Evolutionary conservation across 2,888 invertebrate species (phyloP).

Genomic region (Drosophila limbata): DNA sequence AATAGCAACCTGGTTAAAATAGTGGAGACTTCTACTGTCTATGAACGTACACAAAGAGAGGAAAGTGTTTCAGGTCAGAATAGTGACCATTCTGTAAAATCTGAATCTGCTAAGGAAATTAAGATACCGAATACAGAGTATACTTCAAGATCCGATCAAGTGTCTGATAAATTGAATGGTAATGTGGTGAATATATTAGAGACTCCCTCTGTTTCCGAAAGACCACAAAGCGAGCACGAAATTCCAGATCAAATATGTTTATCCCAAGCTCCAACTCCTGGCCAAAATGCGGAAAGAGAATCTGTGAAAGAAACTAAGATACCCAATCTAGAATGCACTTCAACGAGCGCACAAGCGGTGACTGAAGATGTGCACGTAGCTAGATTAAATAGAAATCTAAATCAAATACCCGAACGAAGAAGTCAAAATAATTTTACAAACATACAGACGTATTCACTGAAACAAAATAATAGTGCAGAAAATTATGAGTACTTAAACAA

Average conservation of each 20-base stretch:
- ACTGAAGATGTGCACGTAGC: constrained; percentile 2
- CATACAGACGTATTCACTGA: background rate
- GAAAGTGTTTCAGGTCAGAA: background rate
- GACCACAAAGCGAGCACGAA: background rate
- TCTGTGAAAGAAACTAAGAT: constrained; percentile 1
- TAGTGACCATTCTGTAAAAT: background rate
- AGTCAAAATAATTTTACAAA: constrained; percentile 11
- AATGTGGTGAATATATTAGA: background rate
- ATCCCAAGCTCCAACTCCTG: background rate
- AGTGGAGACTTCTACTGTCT: background rate
- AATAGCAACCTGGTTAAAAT: background rate
- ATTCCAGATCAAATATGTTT: background rate
- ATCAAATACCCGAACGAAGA: background rate
- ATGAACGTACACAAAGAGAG: background rate
- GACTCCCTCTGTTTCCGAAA: background rate
- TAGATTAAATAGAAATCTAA: constrained; percentile 1
- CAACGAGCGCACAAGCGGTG: background rate
- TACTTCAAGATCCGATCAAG: background rate
- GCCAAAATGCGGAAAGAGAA: background rate
- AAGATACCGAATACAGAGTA: background rate
- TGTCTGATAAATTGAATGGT: background rate
- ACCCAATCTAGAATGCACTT: background rate
- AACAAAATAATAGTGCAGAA: constrained; percentile 10
- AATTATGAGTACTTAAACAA: constrained; percentile 12
- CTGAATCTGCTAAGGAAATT: background rate